Evolutionary conservation across 2,888 invertebrate species (phyloP).

Genomic region (Drosophila flavopinicola): DNA sequence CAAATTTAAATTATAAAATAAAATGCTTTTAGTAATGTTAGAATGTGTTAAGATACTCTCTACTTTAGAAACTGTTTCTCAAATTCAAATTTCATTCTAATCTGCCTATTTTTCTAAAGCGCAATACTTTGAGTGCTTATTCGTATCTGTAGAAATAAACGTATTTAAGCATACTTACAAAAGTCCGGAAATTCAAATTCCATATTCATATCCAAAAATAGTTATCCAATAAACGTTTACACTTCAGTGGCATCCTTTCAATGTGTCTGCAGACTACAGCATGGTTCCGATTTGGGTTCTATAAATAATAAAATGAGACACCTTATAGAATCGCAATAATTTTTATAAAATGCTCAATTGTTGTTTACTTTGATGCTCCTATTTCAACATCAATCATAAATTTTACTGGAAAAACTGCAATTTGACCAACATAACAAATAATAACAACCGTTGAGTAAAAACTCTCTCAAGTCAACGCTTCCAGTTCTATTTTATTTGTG

Average conservation of each 20-base stretch:
- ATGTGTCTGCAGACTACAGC: constrained; percentile 41
- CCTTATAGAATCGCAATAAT: neutral
- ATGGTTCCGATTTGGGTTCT: constrained; percentile 42
- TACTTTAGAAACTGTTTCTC: too few relatives aligned
- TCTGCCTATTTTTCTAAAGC: neutral
- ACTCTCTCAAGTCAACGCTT: constrained; percentile 3
- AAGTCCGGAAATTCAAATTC: constrained; percentile 84
- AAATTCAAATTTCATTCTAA: neutral
- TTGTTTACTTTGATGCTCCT: constrained; percentile 15
- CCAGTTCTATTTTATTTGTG: neutral
- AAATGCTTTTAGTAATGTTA: too few relatives aligned
- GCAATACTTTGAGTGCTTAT: too few relatives aligned
- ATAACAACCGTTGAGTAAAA: neutral
- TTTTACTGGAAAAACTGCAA: constrained; percentile 27
- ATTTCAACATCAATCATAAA: neutral
- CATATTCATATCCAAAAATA: constrained; percentile 79
- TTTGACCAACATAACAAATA: constrained; percentile 17
- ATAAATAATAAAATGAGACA: constrained; percentile 5
- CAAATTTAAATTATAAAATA: too few relatives aligned
- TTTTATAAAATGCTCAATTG: constrained; percentile 1
- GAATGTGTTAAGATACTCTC: too few relatives aligned
- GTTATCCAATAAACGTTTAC: constrained; percentile 51
- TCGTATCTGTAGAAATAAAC: too few relatives aligned
- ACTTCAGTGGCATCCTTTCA: constrained; percentile 72
- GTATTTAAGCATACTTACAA: constrained; percentile 74